These are phyloP conservation scores for Atta cephalotes DNA, from an alignment of 1,140 invertebrate species.

Conservation along the genomic window DNA sequence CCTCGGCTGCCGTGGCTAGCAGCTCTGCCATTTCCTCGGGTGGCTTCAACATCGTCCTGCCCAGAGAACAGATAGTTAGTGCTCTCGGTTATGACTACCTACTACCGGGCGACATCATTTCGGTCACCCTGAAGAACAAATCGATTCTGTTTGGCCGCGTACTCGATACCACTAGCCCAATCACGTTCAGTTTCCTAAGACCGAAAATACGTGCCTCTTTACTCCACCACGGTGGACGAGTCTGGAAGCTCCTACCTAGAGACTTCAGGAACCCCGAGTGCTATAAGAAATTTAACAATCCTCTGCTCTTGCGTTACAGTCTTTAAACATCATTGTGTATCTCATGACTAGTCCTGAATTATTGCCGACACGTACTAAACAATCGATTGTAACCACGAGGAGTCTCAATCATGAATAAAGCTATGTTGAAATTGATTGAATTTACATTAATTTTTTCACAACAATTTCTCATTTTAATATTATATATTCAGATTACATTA, in stretches of 20 bases:
- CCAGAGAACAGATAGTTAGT: slow-evolving; percentile 48
- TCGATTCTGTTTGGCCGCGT: slow-evolving; percentile 56
- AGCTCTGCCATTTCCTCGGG: neutral
- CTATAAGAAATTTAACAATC: slow-evolving; percentile 6
- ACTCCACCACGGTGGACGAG: neutral
- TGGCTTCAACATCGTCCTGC: slow-evolving; percentile 33
- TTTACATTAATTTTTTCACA: neutral
- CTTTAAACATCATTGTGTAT: neutral
- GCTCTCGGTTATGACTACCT: slow-evolving; percentile 50
- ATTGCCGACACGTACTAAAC: slow-evolving; percentile 23
- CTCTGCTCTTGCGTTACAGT: neutral
- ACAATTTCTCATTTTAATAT: neutral
- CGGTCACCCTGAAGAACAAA: slow-evolving; percentile 54
- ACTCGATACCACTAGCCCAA: slow-evolving; percentile 47
- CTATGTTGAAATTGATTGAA: neutral
- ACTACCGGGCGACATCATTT: slow-evolving; percentile 64
- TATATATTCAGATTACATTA: neutral
- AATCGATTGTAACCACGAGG: neutral
- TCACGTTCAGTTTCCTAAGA: slow-evolving; percentile 62
- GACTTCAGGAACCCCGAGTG: slow-evolving; percentile 45
- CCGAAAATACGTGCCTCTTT: neutral
- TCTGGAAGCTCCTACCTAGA: slow-evolving; percentile 52
- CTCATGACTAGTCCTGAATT: slow-evolving; percentile 31
- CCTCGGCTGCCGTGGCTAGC: neutral
- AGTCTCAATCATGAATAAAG: slow-evolving; percentile 34